phyloP scores from a whole-genome alignment of 2,113 vertebrate genomes.

The Erythrolamprus reginae region DNA sequence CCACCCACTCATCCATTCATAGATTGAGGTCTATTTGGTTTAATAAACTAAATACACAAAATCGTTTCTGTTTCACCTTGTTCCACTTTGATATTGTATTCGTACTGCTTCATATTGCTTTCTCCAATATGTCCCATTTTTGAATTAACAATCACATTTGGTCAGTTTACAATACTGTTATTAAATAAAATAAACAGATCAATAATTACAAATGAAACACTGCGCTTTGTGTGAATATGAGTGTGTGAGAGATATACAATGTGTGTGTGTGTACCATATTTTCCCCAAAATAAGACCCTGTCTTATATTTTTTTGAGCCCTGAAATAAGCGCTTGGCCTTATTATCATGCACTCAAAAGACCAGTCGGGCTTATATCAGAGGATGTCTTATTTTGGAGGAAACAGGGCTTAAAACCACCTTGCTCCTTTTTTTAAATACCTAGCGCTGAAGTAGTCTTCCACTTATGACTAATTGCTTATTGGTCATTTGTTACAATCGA shows the following conservation, averaged over 20 bases:
- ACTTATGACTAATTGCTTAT: too few relatives aligned
- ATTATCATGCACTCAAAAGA: too few relatives aligned
- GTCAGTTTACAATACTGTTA: background rate
- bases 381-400: too few relatives aligned
- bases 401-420: background rate
- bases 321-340: too few relatives aligned
- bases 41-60: background rate
- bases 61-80: background rate
- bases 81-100: background rate
- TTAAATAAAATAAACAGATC: background rate
- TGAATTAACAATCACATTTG: background rate
- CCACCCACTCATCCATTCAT: too few relatives aligned
- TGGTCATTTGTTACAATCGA: too few relatives aligned
- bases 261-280: too few relatives aligned
- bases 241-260: background rate
- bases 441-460: background rate
- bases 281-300: too few relatives aligned
- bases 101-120: background rate
- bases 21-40: background rate
- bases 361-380: too few relatives aligned
- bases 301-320: too few relatives aligned
- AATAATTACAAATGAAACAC: background rate
- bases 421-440: background rate
- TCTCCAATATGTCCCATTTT: background rate
- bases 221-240: background rate